Evolutionary conservation across 2,113 vertebrate genomes (phyloP).

Genomic region (Toxotes jaculatrix): DNA sequence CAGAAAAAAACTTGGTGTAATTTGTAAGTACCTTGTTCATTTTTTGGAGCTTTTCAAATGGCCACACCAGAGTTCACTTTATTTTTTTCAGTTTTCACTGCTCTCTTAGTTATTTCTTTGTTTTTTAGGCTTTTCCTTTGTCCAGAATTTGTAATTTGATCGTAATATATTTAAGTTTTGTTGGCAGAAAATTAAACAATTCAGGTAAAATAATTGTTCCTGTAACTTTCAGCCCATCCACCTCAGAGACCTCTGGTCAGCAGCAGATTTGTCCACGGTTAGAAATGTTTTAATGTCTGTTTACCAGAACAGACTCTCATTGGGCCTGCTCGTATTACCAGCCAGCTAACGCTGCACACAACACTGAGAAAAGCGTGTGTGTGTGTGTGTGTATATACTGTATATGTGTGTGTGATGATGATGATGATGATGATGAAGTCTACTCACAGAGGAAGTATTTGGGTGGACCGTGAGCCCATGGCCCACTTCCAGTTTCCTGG

Average conservation of each 20-base stretch:
- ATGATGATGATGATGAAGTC: conserved; percentile 39
- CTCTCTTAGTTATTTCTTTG: neutral
- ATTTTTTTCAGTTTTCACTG: neutral
- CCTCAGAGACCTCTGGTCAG: neutral
- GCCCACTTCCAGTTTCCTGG: conserved; percentile 71
- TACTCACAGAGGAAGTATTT: conserved; percentile 45
- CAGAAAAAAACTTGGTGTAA: neutral
- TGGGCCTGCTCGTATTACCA: neutral
- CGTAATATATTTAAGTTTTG: neutral
- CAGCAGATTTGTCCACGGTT: neutral
- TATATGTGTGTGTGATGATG: too few relatives aligned
- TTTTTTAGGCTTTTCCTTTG: neutral
- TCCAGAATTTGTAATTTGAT: neutral
- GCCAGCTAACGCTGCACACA: neutral
- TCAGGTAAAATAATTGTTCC: neutral
- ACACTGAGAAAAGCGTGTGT: neutral
- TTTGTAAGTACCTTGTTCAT: too few relatives aligned
- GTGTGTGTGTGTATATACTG: too few relatives aligned
- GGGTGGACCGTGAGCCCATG: conserved; percentile 47
- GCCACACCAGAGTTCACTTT: neutral
- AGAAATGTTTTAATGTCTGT: neutral
- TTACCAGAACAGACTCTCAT: neutral
- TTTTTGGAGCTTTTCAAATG: neutral
- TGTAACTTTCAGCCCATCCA: neutral
- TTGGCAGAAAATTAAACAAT: neutral